phyloP scores from a whole-genome alignment of 1,140 invertebrate species.

The Aphelenchoides besseyi region DNA sequence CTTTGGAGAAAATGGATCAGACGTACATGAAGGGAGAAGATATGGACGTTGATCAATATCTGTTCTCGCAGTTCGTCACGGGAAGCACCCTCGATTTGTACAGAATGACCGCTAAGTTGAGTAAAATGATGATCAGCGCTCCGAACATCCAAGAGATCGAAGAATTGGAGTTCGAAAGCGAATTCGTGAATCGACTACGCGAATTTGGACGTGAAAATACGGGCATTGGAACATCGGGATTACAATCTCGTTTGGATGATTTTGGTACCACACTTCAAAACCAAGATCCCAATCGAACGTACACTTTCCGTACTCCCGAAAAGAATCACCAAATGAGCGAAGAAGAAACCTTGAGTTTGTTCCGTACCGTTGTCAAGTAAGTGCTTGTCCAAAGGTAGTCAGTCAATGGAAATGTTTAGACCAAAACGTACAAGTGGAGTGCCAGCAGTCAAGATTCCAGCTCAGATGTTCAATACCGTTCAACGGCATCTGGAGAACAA shows the following conservation, averaged over 20 bases:
- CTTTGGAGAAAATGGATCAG: neutral
- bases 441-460: neutral
- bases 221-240: neutral
- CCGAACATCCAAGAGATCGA: conserved; percentile 8
- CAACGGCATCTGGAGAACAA: neutral
- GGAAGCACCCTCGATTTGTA: neutral
- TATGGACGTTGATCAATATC: neutral
- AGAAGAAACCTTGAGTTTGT: conserved; percentile 1
- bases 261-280: neutral
- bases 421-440: neutral
- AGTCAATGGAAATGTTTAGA: neutral
- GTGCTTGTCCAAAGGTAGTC: neutral
- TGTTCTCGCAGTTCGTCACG: conserved; percentile 4
- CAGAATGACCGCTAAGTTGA: conserved; percentile 1
- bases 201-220: neutral
- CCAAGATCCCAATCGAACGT: neutral
- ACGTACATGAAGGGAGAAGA: neutral
- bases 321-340: neutral
- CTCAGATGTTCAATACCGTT: neutral
- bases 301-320: neutral
- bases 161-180: conserved; percentile 6
- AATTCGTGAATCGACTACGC: neutral
- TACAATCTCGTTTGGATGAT: neutral
- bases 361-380: conserved; percentile 8
- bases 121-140: neutral